phyloP scores from a whole-genome alignment of 2,797 vertebrate species.

The Alosa sapidissima region DNA sequence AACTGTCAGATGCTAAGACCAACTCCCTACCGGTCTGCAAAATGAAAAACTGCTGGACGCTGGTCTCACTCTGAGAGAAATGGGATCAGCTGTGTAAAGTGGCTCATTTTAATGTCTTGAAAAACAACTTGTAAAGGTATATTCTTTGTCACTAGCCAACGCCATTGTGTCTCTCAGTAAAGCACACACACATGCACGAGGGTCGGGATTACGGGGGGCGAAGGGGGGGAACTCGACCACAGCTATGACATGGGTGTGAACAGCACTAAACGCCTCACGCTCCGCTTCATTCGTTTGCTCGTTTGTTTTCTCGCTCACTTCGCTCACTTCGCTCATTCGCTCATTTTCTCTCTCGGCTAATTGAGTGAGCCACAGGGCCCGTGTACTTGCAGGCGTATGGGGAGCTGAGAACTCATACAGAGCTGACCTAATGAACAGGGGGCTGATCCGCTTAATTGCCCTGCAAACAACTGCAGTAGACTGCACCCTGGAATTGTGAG shows the following conservation, averaged over 20 bases:
- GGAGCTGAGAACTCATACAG: not conserved
- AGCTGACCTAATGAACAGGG: not conserved
- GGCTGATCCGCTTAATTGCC: not conserved
- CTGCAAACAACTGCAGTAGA: not conserved
- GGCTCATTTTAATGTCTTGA: not conserved
- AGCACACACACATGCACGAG: not conserved
- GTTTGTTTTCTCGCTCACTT: not conserved
- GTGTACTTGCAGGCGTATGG: not conserved
- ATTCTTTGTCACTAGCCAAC: not conserved
- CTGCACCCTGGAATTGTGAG: not conserved
- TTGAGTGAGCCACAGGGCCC: not conserved
- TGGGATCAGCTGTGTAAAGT: not conserved
- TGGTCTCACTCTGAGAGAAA: not conserved
- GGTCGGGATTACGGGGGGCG: not conserved
- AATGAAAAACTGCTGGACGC: conserved; percentile 21
- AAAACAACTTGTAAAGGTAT: conserved; percentile 8
- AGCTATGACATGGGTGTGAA: not conserved
- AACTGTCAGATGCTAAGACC: not conserved
- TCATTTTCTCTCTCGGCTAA: not conserved
- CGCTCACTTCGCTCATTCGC: not conserved
- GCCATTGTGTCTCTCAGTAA: not conserved
- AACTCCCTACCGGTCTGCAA: conserved; percentile 8
- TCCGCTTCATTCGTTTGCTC: not conserved
- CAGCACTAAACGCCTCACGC: not conserved
- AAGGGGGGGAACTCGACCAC: not conserved